phyloP scores from a whole-genome alignment of 2,888 invertebrate species.

The Ornithoptera priamus region DNA sequence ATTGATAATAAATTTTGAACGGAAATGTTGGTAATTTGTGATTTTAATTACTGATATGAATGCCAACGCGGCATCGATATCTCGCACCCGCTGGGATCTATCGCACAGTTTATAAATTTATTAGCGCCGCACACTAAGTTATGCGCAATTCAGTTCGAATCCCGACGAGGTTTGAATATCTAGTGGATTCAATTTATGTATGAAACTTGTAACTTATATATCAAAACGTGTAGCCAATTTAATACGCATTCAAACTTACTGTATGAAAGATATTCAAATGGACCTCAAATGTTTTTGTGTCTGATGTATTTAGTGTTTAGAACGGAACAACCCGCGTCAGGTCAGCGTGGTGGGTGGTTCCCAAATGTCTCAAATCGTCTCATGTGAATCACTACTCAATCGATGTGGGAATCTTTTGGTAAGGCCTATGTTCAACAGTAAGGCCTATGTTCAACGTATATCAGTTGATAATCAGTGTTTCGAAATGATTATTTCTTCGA shows the following conservation, averaged over 20 bases:
- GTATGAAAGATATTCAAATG: not conserved
- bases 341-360: too few relatives aligned
- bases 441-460: too few relatives aligned
- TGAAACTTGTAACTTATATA: constrained; percentile 12
- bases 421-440: too few relatives aligned
- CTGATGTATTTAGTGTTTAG: not conserved
- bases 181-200: constrained; percentile 13
- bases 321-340: too few relatives aligned
- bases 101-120: constrained; percentile 22
- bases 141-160: constrained; percentile 19
- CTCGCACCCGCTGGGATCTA: constrained; percentile 2
- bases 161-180: constrained; percentile 21
- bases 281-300: not conserved
- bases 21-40: not conserved
- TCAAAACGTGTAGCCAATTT: constrained; percentile 3
- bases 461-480: too few relatives aligned
- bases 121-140: constrained; percentile 15
- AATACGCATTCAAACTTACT: not conserved
- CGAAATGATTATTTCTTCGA: too few relatives aligned
- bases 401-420: too few relatives aligned
- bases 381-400: too few relatives aligned
- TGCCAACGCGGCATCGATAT: not conserved
- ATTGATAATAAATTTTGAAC: too few relatives aligned
- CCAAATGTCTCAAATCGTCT: too few relatives aligned
- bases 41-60: constrained; percentile 17